These are phyloP conservation scores for Triplophysa dalaica DNA, from an alignment of 2,113 vertebrate species.

Conservation along the genomic window DNA sequence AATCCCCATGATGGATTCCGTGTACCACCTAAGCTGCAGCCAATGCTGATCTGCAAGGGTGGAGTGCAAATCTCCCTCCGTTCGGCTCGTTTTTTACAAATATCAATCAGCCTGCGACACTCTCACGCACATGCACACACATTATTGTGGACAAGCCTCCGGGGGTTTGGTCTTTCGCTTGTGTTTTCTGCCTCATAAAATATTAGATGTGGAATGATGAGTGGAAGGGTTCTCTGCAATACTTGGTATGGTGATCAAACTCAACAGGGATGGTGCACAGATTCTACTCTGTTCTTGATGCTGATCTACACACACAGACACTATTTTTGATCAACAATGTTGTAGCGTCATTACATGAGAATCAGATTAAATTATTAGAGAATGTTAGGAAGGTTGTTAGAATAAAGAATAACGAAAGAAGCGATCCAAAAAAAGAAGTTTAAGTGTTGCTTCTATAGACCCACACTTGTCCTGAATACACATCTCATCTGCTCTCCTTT, in stretches of 20 bases:
- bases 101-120: constrained; percentile 54
- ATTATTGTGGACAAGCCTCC: neutral
- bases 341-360: neutral
- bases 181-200: constrained; percentile 31
- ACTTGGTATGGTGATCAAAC: constrained; percentile 1
- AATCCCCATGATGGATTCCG: constrained; percentile 31
- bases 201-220: constrained; percentile 21
- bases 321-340: constrained; percentile 2
- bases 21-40: constrained; percentile 28
- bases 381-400: constrained; percentile 5
- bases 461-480: constrained; percentile 63
- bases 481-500: constrained; percentile 49
- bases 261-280: constrained; percentile 2
- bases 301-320: neutral
- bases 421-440: too few species aligned
- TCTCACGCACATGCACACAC: constrained; percentile 19
- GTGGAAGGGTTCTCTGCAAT: neutral
- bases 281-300: neutral
- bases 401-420: neutral
- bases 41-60: constrained; percentile 65
- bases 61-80: constrained; percentile 66
- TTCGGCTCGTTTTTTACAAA: constrained; percentile 66
- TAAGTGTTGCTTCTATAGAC: too few species aligned
- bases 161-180: constrained; percentile 9
- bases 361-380: neutral